Base-by-base conservation (phyloP, 2,797 vertebrate species). In the Spatula versicolor region DNA sequence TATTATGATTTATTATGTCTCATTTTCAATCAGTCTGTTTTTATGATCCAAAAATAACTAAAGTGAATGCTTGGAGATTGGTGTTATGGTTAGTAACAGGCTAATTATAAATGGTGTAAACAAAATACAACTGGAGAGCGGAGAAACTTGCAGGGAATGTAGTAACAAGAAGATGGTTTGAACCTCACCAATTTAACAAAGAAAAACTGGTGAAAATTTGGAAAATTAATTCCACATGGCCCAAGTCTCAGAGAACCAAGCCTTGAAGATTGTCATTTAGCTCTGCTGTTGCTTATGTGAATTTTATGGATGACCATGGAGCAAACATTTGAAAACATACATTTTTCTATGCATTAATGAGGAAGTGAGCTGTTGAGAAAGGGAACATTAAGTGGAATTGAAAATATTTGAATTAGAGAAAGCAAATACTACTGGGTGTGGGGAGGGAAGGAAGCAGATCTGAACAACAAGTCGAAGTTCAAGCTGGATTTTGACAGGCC, bases 281-380 rank as follows among this genome's bases (percentile, higher is more conserved):
- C 54, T 83, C 77, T 92, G 88, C 48, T 43, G 11, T 64, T 64
- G 63, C 55, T 78, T 17, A 8, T 71, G 56, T 69, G 60, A 92
- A 55, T 77, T 92, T 86, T 78, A 75, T 75, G 67, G 77, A 39
- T 88, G 75, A 67, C 80, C 86, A 62, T 37, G 83, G 69, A 86
- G 66, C 71, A 93, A 89, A 78, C 45, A 80, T 60, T 84, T 80
- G 68, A 94, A 95, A 74, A 81, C 59, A 37, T 59, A 71, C 28
- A 68, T 86, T 90, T 74, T 84, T 90, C 50, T 86, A 72, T 35
- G n/a, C 59, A 50, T 88, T 90, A 73, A 82, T 82, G 90, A 90
- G 93, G 91, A 93, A 94, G 67, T 52, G 59, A 96, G 75, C 43
- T 67, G 43, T 82, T 86, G 60, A 88, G 62, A 88, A 95, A 62